Evolutionary conservation across 2,797 vertebrate species (phyloP).

Genomic region (Acestrorhynchus altus): DNA sequence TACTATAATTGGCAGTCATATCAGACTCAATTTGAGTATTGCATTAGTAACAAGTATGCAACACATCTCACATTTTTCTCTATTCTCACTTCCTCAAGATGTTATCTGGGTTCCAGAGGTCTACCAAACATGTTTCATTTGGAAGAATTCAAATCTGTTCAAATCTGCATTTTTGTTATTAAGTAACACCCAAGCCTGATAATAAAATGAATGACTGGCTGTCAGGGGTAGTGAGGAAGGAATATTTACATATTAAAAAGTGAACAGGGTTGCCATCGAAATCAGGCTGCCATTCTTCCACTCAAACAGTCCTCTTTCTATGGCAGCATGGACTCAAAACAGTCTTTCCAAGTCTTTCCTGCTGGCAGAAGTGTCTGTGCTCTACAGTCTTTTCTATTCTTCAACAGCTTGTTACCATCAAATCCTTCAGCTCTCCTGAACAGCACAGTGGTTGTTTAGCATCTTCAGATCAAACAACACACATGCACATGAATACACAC

Average conservation of each 20-base stretch:
- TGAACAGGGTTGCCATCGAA: neutral
- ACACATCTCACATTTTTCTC: neutral
- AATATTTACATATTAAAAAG: neutral
- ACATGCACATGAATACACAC: too few species aligned
- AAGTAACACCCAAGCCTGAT: neutral
- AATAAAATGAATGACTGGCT: neutral
- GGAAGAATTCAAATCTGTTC: neutral
- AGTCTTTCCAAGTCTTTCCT: neutral
- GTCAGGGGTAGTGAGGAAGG: too few species aligned
- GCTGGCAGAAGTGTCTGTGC: neutral
- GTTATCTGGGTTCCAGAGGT: too few species aligned
- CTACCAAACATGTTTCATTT: neutral
- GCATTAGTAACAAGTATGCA: neutral
- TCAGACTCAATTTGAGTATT: neutral
- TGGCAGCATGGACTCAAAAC: neutral
- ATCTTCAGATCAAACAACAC: constrained; percentile 53
- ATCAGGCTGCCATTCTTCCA: neutral
- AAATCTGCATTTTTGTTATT: neutral
- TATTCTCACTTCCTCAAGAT: neutral
- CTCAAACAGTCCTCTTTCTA: neutral
- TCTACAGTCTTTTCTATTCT: neutral
- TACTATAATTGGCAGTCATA: neutral
- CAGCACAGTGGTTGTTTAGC: constrained; percentile 68
- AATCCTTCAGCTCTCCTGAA: constrained; percentile 62
- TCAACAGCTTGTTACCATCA: constrained; percentile 65